These are phyloP conservation scores for Lasioglossum vierecki DNA, from an alignment of 2,888 invertebrate species.

Conservation along the genomic window DNA sequence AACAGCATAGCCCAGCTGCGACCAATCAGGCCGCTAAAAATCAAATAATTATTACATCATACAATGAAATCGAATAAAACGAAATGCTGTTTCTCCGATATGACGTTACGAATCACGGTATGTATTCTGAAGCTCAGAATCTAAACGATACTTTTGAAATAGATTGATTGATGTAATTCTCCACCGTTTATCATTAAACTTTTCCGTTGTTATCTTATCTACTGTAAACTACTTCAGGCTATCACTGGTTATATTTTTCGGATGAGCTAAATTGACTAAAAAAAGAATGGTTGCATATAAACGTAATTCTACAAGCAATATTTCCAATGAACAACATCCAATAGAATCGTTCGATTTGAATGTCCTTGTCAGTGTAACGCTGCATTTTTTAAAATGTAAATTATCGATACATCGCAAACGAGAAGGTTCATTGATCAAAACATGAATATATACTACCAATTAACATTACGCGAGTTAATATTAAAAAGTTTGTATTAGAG, in stretches of 20 bases:
- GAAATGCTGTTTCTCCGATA: background rate
- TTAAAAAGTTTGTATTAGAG: background rate
- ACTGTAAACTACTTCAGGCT: background rate
- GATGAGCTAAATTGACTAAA: background rate
- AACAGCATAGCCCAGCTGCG: slow-evolving; percentile 99
- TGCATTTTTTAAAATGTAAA: background rate
- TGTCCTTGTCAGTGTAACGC: background rate
- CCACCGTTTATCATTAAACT: slow-evolving; percentile 12
- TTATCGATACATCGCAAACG: background rate
- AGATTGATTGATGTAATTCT: background rate
- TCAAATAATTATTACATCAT: background rate
- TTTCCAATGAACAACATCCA: background rate
- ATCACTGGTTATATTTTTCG: background rate
- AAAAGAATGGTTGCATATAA: background rate
- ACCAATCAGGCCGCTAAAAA: slow-evolving; percentile 95
- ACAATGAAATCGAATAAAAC: slow-evolving; percentile 1
- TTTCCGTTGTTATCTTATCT: slow-evolving; percentile 40
- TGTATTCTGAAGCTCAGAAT: background rate
- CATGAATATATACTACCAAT: background rate
- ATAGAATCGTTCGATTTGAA: background rate
- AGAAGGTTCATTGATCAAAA: background rate
- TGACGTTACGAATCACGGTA: background rate
- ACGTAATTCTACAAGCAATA: background rate
- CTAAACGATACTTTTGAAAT: background rate
- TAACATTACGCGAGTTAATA: background rate